Conservation (phyloP, 2,113 vertebrate genomes). For the Gavialis gangeticus region DNA sequence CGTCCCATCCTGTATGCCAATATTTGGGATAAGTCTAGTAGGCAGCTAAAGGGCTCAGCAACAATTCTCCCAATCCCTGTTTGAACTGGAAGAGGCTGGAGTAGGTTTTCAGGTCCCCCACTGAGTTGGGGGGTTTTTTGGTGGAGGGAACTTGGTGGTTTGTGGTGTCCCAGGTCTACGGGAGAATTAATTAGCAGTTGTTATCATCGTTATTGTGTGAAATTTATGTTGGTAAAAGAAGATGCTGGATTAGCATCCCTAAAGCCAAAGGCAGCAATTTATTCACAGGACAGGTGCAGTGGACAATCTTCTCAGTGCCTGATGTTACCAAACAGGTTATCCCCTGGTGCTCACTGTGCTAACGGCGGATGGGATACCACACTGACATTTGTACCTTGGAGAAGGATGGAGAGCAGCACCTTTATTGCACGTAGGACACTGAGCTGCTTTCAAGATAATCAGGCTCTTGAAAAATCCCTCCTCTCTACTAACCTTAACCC, state of each 20-base stretch:
- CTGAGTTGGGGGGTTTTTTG: neutral
- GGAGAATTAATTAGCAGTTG: neutral
- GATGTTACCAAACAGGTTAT: neutral
- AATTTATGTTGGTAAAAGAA: neutral
- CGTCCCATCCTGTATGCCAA: neutral
- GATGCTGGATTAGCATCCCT: neutral
- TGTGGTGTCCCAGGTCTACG: neutral
- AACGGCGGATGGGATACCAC: neutral
- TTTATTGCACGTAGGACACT: neutral
- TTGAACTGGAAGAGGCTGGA: neutral
- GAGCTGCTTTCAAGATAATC: neutral
- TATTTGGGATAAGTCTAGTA: neutral
- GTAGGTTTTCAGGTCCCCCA: neutral
- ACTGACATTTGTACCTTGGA: neutral
- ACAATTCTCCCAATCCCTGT: neutral
- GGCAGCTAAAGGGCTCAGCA: neutral
- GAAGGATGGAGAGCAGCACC: neutral
- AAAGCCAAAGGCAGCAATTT: neutral
- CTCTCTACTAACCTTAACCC: neutral
- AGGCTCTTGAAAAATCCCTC: neutral
- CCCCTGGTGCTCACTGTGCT: neutral
- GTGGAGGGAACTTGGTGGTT: neutral
- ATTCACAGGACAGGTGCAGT: neutral
- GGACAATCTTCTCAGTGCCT: neutral
- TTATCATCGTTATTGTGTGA: neutral